Evolutionary conservation across 2,888 invertebrate species (phyloP), one percentile per base, ranked within the genome.

Genomic region (Eupelmus urozonus): DNA sequence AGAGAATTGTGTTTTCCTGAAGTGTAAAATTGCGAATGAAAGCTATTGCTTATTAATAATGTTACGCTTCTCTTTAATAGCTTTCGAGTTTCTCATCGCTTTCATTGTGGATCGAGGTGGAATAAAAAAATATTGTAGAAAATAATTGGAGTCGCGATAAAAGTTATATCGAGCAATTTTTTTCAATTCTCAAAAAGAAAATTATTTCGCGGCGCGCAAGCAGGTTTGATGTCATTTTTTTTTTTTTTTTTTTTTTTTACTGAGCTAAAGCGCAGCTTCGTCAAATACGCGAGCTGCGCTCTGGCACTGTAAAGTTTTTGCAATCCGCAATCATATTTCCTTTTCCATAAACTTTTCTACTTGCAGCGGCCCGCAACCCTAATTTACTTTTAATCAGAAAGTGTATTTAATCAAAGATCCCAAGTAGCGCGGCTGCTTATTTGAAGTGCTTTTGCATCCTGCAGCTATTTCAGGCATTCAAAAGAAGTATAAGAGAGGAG

Each of bases 311-410:
- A 51, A 70, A 76, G 63, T 76, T 72, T 71, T 66, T 53, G 60
- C 67, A 59, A 73, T 62, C 49, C 69, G 67, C 72, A 69, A 72
- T 69, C 60, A 60, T 60, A 73, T 62, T 78, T 78, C 45, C 78
- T 55, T 63, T 27, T 45, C 55, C 59, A 25, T 20, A 34, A 74
- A 74, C 66, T 78, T 74, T 73, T 67, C 72, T 62, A 57, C 78
- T 69, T 51, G 29, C 0, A 25, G 18, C n/a, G 11, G n/a, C 16
- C 34, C 18, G 18, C n/a, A 5, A 45, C 16, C 45, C 73, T 78
- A 67, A 77, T 77, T 77, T 78, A 78, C 72, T 73, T 78, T 78
- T 51, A 69, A 78, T 71, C 78, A 73, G 59, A 78, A 49, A 78
- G 60, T 13, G 55, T 67, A 69, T 78, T 78, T 78, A 72, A 78